Percentiles rank a stretch among this genome's conserved stretches.
phyloP scores from a whole-genome alignment of 2,888 invertebrate genomes.

The Dyspetes luteomarginatus region DNA sequence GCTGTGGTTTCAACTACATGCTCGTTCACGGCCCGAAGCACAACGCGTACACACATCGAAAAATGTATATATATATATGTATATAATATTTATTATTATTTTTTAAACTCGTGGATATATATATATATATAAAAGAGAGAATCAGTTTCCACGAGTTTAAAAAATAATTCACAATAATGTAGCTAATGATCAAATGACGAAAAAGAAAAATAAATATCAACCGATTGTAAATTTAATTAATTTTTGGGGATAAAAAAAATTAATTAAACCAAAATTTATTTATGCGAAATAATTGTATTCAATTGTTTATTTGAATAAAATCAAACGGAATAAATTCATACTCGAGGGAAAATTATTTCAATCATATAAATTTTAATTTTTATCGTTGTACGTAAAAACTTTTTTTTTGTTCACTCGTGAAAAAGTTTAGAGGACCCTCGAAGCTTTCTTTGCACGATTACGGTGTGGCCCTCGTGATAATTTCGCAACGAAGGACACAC shows the following conservation, averaged over 20 bases:
- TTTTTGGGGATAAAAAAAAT: not conserved
- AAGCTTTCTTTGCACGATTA: slow-evolving; percentile 10
- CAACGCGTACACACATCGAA: not conserved
- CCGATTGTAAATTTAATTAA: not conserved
- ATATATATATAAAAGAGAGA: too few relatives aligned
- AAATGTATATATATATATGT: too few relatives aligned
- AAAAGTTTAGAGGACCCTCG: slow-evolving; percentile 1
- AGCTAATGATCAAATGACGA: not conserved
- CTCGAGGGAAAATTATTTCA: too few relatives aligned
- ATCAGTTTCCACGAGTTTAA: not conserved
- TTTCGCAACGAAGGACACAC: slow-evolving; percentile 28
- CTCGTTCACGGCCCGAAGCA: slow-evolving; percentile 11
- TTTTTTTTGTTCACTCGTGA: too few relatives aligned
- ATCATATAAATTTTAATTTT: too few relatives aligned
- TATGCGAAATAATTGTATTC: too few relatives aligned
- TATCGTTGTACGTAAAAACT: not conserved
- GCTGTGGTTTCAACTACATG: slow-evolving; percentile 14
- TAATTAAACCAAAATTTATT: too few relatives aligned
- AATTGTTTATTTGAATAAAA: too few relatives aligned
- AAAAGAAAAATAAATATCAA: not conserved
- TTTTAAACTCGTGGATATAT: too few relatives aligned
- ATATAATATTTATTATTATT: too few relatives aligned
- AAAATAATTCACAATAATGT: slow-evolving; percentile 21
- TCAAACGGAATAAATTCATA: too few relatives aligned
- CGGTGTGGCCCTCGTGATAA: not conserved